Percentiles rank a stretch among this genome's conserved stretches.
These are phyloP conservation scores for Discoglossus pictus DNA, from an alignment of 2,797 vertebrate species.

Conservation along the genomic window DNA sequence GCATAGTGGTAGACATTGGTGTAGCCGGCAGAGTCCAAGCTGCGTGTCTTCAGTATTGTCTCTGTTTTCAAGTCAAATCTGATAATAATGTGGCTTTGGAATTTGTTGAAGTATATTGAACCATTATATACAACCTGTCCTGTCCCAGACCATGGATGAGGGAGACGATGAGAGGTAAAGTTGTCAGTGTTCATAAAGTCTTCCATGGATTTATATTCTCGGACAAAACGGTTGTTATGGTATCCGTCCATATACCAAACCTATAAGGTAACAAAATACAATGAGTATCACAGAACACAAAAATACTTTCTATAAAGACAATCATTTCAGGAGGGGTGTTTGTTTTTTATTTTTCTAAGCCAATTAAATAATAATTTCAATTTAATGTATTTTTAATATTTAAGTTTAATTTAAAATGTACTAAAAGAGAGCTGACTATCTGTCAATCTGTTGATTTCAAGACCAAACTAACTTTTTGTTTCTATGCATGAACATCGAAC, in stretches of 20 bases:
- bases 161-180: slow-evolving; percentile 96
- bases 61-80: slow-evolving; percentile 93
- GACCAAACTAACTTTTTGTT: no score
- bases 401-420: no score
- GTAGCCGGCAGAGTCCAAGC: slow-evolving; percentile 92
- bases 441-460: no score
- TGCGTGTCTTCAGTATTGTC: slow-evolving; percentile 89
- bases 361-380: no score
- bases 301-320: no score
- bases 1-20: slow-evolving; percentile 97
- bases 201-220: slow-evolving; percentile 91
- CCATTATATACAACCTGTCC: slow-evolving; percentile 98
- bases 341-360: no score
- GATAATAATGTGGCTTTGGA: slow-evolving; percentile 97
- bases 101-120: slow-evolving; percentile 98
- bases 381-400: no score
- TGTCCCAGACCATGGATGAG: slow-evolving; percentile 94
- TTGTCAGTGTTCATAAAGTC: slow-evolving; percentile 95
- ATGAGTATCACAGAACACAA: no score
- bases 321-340: no score
- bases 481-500: no score
- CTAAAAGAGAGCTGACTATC: no score
- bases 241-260: slow-evolving; percentile 99
- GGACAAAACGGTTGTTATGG: slow-evolving; percentile 96
- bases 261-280: no score